These are phyloP conservation scores for Neoascia interrupta DNA, from an alignment of 2,888 invertebrate species.

Conservation along the genomic window DNA sequence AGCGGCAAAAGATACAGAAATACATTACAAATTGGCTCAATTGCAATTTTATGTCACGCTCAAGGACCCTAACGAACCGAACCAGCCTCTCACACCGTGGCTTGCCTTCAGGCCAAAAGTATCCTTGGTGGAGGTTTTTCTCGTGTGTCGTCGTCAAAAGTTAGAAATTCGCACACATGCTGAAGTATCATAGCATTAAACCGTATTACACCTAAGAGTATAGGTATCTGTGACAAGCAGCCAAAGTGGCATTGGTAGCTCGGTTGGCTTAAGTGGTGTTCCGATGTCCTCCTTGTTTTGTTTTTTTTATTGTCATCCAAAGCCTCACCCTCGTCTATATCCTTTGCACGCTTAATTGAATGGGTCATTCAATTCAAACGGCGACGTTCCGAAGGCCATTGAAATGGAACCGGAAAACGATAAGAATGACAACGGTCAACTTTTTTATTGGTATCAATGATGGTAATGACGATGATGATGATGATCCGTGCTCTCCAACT, in stretches of 20 bases:
- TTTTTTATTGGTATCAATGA: slow-evolving; percentile 69
- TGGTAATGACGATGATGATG: slow-evolving; percentile 60
- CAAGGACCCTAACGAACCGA: slow-evolving; percentile 68
- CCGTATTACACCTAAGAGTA: slow-evolving; percentile 63
- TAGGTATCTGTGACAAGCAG: slow-evolving; percentile 9
- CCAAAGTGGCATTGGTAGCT: slow-evolving; percentile 52
- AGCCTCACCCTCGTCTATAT: slow-evolving; percentile 14
- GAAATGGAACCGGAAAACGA: slow-evolving; percentile 67
- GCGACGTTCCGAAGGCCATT: slow-evolving; percentile 56
- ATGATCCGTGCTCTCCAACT: slow-evolving; percentile 58
- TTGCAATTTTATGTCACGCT: slow-evolving; percentile 78
- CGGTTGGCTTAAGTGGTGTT: slow-evolving; percentile 65
- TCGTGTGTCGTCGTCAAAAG: slow-evolving; percentile 30
- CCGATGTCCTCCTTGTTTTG: slow-evolving; percentile 50
- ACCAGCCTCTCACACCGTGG: slow-evolving; percentile 11
- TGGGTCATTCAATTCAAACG: slow-evolving; percentile 78
- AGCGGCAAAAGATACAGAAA: slow-evolving; percentile 11
- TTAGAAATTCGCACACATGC: slow-evolving; percentile 17
- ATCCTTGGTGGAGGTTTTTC: slow-evolving; percentile 17
- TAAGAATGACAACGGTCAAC: slow-evolving; percentile 70
- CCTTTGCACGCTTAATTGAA: slow-evolving; percentile 77
- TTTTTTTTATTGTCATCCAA: slow-evolving; percentile 37
- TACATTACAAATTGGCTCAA: slow-evolving; percentile 79
- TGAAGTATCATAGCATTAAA: slow-evolving; percentile 54
- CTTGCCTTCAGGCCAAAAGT: neutral